Conservation (phyloP, 2,113 vertebrate genomes). For the Pteropus alecto region DNA sequence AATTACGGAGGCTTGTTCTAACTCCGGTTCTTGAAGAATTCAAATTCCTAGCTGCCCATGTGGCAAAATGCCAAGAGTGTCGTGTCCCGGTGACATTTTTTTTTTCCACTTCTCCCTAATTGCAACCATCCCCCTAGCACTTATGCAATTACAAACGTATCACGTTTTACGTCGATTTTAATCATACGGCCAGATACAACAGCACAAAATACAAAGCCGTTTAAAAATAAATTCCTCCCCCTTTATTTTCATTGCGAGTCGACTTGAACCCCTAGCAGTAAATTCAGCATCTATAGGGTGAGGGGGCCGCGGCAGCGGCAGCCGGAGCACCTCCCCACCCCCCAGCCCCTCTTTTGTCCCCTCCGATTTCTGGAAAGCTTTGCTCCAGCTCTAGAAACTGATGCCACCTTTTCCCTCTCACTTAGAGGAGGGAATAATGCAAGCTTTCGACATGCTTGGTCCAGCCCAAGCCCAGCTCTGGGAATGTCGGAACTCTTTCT, state of each 20-base stretch:
- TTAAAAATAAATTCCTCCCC: not conserved
- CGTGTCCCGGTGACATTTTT: not conserved
- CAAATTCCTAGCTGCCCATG: not conserved
- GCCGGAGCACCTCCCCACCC: no score
- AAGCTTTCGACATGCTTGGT: not conserved
- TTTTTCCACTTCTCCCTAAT: not conserved
- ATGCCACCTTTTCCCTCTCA: not conserved
- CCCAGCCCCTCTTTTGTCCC: accelerated
- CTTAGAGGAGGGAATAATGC: not conserved
- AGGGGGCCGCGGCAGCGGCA: not conserved
- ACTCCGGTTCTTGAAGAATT: not conserved
- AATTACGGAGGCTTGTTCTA: not conserved
- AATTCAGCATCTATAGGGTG: not conserved
- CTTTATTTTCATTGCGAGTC: not conserved
- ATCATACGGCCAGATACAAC: not conserved
- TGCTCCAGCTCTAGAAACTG: not conserved
- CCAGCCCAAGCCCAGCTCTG: not conserved
- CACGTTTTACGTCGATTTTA: not conserved
- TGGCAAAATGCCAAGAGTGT: not conserved
- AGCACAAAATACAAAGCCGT: not conserved
- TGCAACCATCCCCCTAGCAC: not conserved
- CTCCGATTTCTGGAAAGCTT: not conserved
- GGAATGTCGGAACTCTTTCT: not conserved
- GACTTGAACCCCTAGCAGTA: not conserved
- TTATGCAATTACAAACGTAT: not conserved